Evolutionary conservation across 2,797 vertebrate species (phyloP).

Genomic region (Labeo calbasu): DNA sequence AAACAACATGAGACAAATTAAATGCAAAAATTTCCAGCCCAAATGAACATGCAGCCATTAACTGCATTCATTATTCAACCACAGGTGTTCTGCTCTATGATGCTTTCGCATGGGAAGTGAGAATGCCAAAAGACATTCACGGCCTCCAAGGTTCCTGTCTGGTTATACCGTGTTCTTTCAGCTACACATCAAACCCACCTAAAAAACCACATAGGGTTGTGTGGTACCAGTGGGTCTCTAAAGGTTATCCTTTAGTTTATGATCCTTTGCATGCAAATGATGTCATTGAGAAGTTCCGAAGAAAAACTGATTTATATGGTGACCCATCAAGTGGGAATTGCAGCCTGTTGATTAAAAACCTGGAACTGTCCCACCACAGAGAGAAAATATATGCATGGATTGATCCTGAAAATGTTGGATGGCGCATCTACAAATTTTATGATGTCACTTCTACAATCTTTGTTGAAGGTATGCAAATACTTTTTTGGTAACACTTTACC

Average conservation of each 20-base stretch:
- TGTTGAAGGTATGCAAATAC: too few species aligned
- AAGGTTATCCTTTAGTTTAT: neutral
- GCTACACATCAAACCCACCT: neutral
- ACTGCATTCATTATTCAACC: neutral
- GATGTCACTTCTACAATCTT: too few species aligned
- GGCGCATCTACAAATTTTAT: too few species aligned
- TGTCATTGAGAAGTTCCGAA: slow-evolving; percentile 50
- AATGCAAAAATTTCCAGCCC: neutral
- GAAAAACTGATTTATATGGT: neutral
- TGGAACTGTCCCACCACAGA: slow-evolving; percentile 47
- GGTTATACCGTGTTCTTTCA: neutral
- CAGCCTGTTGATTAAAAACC: slow-evolving; percentile 37
- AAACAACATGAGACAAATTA: neutral
- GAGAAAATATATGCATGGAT: neutral
- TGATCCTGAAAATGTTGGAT: too few species aligned
- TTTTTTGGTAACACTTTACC: too few species aligned
- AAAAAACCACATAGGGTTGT: neutral
- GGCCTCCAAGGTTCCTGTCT: neutral
- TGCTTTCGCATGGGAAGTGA: neutral
- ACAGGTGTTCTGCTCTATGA: neutral
- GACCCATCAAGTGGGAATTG: slow-evolving; percentile 18
- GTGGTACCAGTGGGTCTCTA: neutral
- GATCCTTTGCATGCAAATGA: accelerated
- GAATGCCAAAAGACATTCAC: neutral
- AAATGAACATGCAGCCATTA: neutral